These are phyloP conservation scores for Hestina assimilis DNA, from an alignment of 1,140 invertebrate species.

Conservation along the genomic window DNA sequence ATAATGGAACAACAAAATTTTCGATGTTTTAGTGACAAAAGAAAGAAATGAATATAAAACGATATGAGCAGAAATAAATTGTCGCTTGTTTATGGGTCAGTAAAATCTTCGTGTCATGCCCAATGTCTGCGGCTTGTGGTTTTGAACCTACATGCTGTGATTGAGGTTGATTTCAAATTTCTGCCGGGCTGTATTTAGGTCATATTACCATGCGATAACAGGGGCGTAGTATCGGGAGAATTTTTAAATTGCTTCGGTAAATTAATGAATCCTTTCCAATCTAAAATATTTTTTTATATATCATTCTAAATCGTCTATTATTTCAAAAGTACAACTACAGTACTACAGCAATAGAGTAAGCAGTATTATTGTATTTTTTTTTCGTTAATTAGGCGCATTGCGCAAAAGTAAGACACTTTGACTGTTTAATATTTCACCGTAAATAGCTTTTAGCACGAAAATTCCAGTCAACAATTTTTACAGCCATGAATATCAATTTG, in stretches of 20 bases:
- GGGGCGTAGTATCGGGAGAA: not conserved
- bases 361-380: conserved; percentile 4
- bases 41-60: not conserved
- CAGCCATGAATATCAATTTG: conserved; percentile 35
- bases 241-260: too few species aligned
- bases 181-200: conserved; percentile 5
- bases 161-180: conserved; percentile 16
- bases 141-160: conserved; percentile 4
- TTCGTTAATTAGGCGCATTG: conserved; percentile 8
- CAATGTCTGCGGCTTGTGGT: conserved; percentile 15
- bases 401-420: conserved; percentile 14
- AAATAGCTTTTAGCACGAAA: conserved; percentile 20
- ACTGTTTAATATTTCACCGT: conserved; percentile 11
- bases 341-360: not conserved
- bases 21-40: too few species aligned
- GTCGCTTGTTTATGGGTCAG: conserved; percentile 4
- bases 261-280: too few species aligned
- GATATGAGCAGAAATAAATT: not conserved
- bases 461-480: conserved; percentile 29
- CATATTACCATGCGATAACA: not conserved
- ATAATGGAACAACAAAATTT: too few species aligned
- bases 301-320: not conserved
- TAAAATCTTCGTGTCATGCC: conserved; percentile 10
- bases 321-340: conserved; percentile 2
- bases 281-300: not conserved